phyloP scores from a whole-genome alignment of 2,888 invertebrate genomes.

The Caenorhabditis sp. region DNA sequence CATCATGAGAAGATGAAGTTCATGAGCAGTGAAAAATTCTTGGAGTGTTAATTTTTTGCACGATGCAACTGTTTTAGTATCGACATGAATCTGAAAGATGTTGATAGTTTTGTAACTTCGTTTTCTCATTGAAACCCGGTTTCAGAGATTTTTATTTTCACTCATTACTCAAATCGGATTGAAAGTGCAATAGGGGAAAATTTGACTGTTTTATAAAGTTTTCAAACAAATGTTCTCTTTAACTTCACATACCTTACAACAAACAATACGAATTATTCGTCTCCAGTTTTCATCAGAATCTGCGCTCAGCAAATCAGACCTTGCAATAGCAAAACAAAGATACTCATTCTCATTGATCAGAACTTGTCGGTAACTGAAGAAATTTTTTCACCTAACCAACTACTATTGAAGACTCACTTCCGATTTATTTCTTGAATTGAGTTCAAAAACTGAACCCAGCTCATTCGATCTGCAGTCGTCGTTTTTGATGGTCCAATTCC shows the following conservation, averaged over 20 bases:
- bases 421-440: conserved; percentile 39
- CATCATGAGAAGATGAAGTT: conserved; percentile 30
- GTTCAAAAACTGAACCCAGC: conserved; percentile 29
- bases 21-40: conserved; percentile 36
- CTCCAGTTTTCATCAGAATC: conserved; percentile 27
- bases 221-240: too few species aligned
- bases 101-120: too few species aligned
- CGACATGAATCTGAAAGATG: conserved; percentile 27
- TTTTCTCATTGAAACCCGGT: too few species aligned
- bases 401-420: conserved; percentile 32
- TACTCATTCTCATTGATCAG: conserved; percentile 36
- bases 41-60: conserved; percentile 31
- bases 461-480: not conserved
- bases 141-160: too few species aligned
- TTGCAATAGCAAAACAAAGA: conserved; percentile 35
- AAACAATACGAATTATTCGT: conserved; percentile 25
- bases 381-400: not conserved
- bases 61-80: conserved; percentile 6
- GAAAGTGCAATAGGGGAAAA: not conserved
- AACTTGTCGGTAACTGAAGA: conserved; percentile 24
- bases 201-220: not conserved
- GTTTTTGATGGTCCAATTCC: not conserved
- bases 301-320: conserved; percentile 9
- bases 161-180: too few species aligned
- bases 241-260: conserved; percentile 48